Evolutionary conservation across 2,113 vertebrate genomes (phyloP).

Genomic region (Paraplagusia blochii): DNA sequence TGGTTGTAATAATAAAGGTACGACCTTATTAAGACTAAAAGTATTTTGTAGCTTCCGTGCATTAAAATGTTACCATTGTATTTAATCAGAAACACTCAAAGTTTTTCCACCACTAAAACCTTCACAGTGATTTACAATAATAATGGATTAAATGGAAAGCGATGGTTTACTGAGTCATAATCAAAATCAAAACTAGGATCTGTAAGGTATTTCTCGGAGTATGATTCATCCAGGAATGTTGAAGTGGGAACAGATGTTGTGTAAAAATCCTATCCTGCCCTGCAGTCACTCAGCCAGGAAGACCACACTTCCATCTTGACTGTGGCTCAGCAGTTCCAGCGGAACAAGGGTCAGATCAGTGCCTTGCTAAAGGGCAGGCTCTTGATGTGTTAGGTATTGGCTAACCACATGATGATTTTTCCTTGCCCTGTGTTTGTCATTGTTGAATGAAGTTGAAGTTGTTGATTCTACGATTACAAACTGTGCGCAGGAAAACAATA

Average conservation of each 20-base stretch:
- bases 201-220: not conserved
- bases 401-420: not conserved
- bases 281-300: not conserved
- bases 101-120: no score
- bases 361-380: constrained; percentile 9
- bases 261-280: constrained; percentile 2
- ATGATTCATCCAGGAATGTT: constrained; percentile 13
- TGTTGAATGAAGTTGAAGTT: not conserved
- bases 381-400: not conserved
- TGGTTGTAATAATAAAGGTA: no score
- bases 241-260: constrained; percentile 1
- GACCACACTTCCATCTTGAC: constrained; percentile 17
- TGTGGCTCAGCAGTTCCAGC: constrained; percentile 7
- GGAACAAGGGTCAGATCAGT: not conserved
- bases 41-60: no score
- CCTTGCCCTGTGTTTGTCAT: constrained; percentile 3
- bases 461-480: not conserved
- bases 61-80: no score
- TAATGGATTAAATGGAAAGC: not conserved
- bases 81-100: no score
- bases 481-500: not conserved
- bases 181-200: not conserved
- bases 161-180: not conserved
- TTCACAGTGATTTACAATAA: not conserved
- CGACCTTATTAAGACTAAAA: no score